Conservation (phyloP, 1,140 invertebrate genomes). For the Calliphora vicina region DNA sequence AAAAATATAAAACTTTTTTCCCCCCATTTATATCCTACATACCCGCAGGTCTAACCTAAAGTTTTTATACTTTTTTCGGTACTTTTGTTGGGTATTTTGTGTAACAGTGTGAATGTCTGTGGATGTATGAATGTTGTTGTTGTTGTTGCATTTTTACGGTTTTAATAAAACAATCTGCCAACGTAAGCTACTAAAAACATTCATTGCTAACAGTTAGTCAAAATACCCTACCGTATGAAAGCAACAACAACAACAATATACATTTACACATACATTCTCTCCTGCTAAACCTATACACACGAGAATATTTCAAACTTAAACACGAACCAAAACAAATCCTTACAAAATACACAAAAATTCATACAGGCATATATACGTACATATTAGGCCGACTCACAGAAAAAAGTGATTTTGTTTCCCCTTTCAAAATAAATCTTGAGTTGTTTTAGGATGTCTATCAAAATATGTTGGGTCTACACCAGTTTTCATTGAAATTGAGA, state of each 20-base stretch:
- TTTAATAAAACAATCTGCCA: constrained; percentile 13
- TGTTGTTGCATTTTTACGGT: background rate
- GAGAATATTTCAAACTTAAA: background rate
- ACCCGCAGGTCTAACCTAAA: background rate
- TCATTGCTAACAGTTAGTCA: constrained; percentile 3
- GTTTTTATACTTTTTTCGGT: background rate
- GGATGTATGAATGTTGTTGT: background rate
- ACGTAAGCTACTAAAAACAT: constrained; percentile 16
- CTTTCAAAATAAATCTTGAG: too few species aligned
- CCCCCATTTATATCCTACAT: background rate
- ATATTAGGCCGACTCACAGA: too few species aligned
- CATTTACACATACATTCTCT: background rate
- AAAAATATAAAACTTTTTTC: constrained; percentile 1
- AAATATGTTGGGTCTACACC: too few species aligned
- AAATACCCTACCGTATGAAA: background rate
- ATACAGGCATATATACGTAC: background rate
- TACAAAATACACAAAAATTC: background rate
- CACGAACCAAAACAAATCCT: background rate
- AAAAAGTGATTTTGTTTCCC: too few species aligned
- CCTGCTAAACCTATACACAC: background rate
- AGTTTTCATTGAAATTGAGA: too few species aligned
- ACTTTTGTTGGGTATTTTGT: background rate
- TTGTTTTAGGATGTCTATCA: too few species aligned
- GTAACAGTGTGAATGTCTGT: background rate
- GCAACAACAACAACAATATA: background rate